These are phyloP conservation scores for Atta texana DNA, from an alignment of 1,140 invertebrate genomes.

Conservation along the genomic window DNA sequence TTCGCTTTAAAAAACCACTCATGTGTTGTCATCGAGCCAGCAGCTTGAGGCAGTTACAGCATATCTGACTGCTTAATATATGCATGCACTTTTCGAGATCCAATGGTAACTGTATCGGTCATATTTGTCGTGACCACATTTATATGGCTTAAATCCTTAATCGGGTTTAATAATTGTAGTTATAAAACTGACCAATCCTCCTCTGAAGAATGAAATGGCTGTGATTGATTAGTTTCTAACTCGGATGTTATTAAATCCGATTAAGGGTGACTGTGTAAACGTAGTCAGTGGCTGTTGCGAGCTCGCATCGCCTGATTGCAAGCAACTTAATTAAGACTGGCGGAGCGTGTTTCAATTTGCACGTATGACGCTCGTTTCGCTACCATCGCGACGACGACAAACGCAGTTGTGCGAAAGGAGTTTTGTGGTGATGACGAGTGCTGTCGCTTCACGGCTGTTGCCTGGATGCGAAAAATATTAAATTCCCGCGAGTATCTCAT, in stretches of 20 bases:
- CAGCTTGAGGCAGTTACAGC: background rate
- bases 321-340: slow-evolving; percentile 77
- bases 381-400: slow-evolving; percentile 3
- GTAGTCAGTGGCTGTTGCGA: background rate
- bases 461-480: slow-evolving; percentile 75
- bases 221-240: too few species aligned
- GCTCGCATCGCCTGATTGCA: slow-evolving; percentile 67
- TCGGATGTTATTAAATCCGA: too few species aligned
- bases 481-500: slow-evolving; percentile 67
- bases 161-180: too few species aligned
- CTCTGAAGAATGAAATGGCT: too few species aligned
- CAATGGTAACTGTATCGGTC: background rate
- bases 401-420: slow-evolving; percentile 1
- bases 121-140: background rate
- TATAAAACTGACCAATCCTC: too few species aligned
- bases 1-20: background rate
- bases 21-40: background rate
- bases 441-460: slow-evolving; percentile 16
- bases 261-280: too few species aligned
- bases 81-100: slow-evolving; percentile 35
- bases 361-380: slow-evolving; percentile 73
- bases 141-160: too few species aligned
- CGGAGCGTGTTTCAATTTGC: slow-evolving; percentile 75
- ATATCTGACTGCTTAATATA: slow-evolving; percentile 38
- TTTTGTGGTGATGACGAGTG: background rate